Percentiles rank a stretch among this genome's conserved stretches.
These are phyloP conservation scores for Hypselothyrea guttata DNA, from an alignment of 2,888 invertebrate species.

Conservation along the genomic window DNA sequence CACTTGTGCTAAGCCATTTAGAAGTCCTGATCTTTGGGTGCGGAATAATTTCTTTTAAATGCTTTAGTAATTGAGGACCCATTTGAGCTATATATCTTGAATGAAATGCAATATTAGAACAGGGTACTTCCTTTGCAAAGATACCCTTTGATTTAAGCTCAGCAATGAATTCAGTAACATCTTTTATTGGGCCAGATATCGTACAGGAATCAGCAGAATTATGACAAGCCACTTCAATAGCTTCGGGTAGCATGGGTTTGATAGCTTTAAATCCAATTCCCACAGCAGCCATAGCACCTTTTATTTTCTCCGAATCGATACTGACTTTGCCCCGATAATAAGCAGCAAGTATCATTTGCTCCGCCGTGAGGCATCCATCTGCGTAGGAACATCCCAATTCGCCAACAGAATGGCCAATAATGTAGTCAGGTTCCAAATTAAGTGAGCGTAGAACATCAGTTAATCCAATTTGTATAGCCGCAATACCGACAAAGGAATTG, in stretches of 20 bases:
- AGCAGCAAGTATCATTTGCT: conserved; percentile 92
- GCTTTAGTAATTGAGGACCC: conserved; percentile 86
- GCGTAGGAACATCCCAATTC: conserved; percentile 98
- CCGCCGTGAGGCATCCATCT: conserved; percentile 93
- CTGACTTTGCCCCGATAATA: conserved; percentile 92
- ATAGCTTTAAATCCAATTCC: conserved; percentile 86
- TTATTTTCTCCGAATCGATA: conserved; percentile 86
- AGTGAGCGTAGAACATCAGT: conserved; percentile 85
- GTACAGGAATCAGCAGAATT: conserved; percentile 93
- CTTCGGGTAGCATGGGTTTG: conserved; percentile 86
- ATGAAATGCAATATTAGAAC: conserved; percentile 95
- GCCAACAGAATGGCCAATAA: conserved; percentile 96
- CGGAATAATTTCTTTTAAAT: conserved; percentile 86
- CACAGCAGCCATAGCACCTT: conserved; percentile 94
- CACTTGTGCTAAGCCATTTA: conserved; percentile 93
- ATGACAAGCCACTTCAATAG: conserved; percentile 93
- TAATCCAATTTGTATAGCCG: conserved; percentile 86
- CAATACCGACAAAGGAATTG: conserved; percentile 89
- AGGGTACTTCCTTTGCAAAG: conserved; percentile 92
- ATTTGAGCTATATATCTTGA: conserved; percentile 89
- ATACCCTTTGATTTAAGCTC: conserved; percentile 87
- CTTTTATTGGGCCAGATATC: conserved; percentile 92
- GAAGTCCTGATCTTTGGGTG: conserved; percentile 86
- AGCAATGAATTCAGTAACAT: conserved; percentile 86
- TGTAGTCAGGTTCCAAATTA: conserved; percentile 87